These are phyloP conservation scores for Lycophotia porphyrea DNA, from an alignment of 2,888 invertebrate genomes.

Conservation along the genomic window DNA sequence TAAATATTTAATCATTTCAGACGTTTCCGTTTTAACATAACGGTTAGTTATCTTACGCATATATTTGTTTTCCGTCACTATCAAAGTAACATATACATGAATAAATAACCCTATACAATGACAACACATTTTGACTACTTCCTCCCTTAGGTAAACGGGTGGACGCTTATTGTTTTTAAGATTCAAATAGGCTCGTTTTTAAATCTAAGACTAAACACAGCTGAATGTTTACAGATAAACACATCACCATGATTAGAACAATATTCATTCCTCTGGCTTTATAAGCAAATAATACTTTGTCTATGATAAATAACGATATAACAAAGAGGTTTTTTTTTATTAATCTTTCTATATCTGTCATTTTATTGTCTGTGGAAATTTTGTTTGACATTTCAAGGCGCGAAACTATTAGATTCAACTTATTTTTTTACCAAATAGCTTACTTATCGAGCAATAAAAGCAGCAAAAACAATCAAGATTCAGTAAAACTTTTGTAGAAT, in stretches of 20 bases:
- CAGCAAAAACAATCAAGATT: constrained; percentile 47
- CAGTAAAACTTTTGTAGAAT: constrained; percentile 32
- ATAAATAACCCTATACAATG: constrained; percentile 20
- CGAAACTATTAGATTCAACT: constrained; percentile 30
- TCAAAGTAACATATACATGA: constrained; percentile 8
- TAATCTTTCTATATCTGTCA: constrained; percentile 28
- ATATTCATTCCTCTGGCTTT: constrained; percentile 63
- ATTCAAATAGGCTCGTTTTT: constrained; percentile 24
- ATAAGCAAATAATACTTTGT: constrained; percentile 48
- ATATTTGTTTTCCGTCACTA: constrained; percentile 27
- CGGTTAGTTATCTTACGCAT: constrained; percentile 29
- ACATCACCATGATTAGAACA: constrained; percentile 28
- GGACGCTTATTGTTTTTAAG: constrained; percentile 21
- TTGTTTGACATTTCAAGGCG: constrained; percentile 48
- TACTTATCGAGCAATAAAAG: constrained; percentile 38
- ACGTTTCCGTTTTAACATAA: constrained; percentile 26
- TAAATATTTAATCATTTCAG: constrained; percentile 31
- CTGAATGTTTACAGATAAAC: constrained; percentile 23
- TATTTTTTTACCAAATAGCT: neutral
- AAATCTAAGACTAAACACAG: constrained; percentile 15
- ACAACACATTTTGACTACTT: constrained; percentile 32
- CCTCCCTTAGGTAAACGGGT: constrained; percentile 23
- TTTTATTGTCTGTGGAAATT: constrained; percentile 58
- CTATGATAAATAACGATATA: constrained; percentile 22
- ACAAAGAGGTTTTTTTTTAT: constrained; percentile 45